Conservation (phyloP, 2,113 vertebrate species). For the Marmota monax region DNA sequence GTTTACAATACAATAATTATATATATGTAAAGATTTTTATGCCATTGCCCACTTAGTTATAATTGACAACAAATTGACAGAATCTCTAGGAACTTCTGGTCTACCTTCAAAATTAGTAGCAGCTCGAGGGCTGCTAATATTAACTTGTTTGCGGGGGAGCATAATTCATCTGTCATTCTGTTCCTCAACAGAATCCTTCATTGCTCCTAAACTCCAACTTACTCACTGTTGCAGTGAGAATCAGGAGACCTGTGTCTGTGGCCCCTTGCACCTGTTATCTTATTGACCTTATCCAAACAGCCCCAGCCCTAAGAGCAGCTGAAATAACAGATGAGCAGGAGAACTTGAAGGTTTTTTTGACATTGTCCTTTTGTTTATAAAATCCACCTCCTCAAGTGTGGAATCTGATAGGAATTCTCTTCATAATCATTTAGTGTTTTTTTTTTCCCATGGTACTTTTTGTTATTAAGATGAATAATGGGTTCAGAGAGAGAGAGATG, state of each 20-base stretch:
- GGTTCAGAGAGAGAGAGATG: neutral
- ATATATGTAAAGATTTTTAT: neutral
- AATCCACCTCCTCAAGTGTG: conserved; percentile 42
- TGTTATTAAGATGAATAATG: conserved; percentile 75
- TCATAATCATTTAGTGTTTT: conserved; percentile 79
- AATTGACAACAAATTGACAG: neutral
- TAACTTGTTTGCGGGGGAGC: neutral
- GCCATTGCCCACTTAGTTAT: neutral
- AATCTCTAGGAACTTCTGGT: conserved; percentile 25
- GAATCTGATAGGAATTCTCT: conserved; percentile 83
- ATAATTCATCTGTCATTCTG: neutral
- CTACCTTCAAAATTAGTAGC: neutral
- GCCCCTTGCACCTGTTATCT: conserved; percentile 84
- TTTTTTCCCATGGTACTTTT: conserved; percentile 79
- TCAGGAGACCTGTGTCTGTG: conserved; percentile 50
- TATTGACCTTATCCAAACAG: conserved; percentile 81
- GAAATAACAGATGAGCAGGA: conserved; percentile 83
- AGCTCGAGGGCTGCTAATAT: neutral
- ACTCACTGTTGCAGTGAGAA: neutral
- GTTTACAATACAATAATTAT: neutral
- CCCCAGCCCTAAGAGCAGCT: conserved; percentile 75
- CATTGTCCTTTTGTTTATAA: conserved; percentile 81
- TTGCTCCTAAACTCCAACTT: conserved; percentile 65
- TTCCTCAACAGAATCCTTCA: neutral
- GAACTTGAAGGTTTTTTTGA: conserved; percentile 80